Base-by-base conservation (phyloP, 2,113 vertebrate genomes). In the Protobothrops mucrosquamatus region DNA sequence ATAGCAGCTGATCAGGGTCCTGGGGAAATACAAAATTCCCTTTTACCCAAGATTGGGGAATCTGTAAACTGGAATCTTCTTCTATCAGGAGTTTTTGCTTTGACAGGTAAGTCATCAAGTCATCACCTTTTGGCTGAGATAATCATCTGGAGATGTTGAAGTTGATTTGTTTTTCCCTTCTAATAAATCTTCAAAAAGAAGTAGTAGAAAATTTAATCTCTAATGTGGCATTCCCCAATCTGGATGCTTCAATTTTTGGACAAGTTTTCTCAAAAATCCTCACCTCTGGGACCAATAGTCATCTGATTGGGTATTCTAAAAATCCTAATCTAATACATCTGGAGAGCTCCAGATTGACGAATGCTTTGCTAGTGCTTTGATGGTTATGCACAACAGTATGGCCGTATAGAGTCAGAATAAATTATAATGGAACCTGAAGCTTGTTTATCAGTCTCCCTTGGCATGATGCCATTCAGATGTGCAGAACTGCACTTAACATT, bases 41-140 rank as follows among this genome's bases (percentile, higher is more conserved):
- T 10, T 97, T 43, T 86, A 29, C 5, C 94, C 95, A 92, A 95
- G 1, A 92, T 98, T 4, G 88, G 81, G 20, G 95, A 96, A 90
- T 97, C 98, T 26, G 93, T 98, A 86, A 95, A 98, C 85, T 57
- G 96, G 48, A 96, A 97, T 15, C 96, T 98, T 61, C 97, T 98
- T 69, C 97, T 97, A 54, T 98, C 98, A 1, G 98, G 98, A 85
- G 97, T 96, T 89, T 96, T 95, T 93, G 98, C 91, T 97, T 97
- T 96, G 97, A 98, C 96, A 94, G 93, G 95, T 95, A 51, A 93
- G 94, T 94, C 39, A 39, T 39, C 39, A 39, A 39, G 39, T 39
- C n/a, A 23, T 8, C 39, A 51, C 54, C 2, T 43, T 24, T 69
- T n/a, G n/a, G 6, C n/a, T 18, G n/a, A 2, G n/a, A 29, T 15